Percentiles rank a stretch among this genome's conserved stretches.
Evolutionary conservation across 2,797 vertebrate species (phyloP).

Genomic region (Melanogrammus aeglefinus): DNA sequence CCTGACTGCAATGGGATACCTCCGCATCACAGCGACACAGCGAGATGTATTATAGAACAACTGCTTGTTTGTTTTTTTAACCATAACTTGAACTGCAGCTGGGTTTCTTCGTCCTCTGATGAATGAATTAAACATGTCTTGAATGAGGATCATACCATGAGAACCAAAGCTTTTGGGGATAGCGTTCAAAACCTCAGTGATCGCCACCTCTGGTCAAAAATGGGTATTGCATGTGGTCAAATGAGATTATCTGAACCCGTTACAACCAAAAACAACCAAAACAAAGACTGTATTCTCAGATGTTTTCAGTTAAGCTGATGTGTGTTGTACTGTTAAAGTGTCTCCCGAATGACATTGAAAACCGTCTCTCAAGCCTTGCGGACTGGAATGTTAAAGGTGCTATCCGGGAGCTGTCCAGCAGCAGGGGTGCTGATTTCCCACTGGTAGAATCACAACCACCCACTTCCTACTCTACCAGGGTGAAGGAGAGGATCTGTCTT

Average conservation of each 20-base stretch:
- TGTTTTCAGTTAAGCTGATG: neutral
- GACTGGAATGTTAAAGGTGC: neutral
- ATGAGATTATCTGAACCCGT: neutral
- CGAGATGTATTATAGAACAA: neutral
- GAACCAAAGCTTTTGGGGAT: neutral
- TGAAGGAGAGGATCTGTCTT: neutral
- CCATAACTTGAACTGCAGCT: too few relatives aligned
- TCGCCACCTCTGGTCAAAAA: too few relatives aligned
- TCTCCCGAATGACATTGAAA: neutral
- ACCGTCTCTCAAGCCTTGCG: neutral
- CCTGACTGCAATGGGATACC: neutral
- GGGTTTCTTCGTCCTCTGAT: too few relatives aligned
- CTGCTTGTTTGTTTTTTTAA: neutral
- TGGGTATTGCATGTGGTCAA: too few relatives aligned
- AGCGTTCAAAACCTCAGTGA: neutral
- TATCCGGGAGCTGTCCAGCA: conserved; percentile 3
- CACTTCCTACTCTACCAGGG: neutral
- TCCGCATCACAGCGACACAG: neutral
- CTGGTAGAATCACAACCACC: neutral
- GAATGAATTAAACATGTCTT: neutral
- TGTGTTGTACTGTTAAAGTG: neutral
- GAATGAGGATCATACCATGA: neutral
- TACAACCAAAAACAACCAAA: neutral
- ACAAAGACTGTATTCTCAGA: neutral
- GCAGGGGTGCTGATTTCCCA: conserved; percentile 18